Conservation (phyloP, 2,797 vertebrate species). For the Threskiornis aethiopicus region DNA sequence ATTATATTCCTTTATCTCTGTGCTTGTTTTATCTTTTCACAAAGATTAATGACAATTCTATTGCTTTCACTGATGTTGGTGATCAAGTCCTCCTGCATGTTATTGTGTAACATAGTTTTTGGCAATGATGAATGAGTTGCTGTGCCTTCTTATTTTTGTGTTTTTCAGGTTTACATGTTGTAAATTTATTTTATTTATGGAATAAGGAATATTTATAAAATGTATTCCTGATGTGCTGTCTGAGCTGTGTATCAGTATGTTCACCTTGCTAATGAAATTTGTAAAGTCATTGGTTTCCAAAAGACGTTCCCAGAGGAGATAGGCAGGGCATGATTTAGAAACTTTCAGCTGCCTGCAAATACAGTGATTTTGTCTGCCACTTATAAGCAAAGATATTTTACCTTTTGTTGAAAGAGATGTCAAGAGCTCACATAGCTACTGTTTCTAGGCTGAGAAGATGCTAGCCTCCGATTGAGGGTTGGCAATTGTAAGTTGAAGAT, state of each 20-base stretch:
- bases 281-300: background rate
- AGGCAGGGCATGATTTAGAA: background rate
- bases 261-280: background rate
- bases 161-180: background rate
- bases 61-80: slow-evolving; percentile 20
- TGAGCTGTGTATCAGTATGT: background rate
- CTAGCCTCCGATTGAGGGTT: background rate
- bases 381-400: background rate
- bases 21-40: slow-evolving; percentile 25
- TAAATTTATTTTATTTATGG: background rate
- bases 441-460: background rate
- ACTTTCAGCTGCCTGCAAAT: background rate
- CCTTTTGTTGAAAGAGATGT: background rate
- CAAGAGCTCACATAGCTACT: background rate
- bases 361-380: background rate
- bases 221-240: background rate
- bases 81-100: background rate
- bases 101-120: background rate
- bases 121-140: background rate
- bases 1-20: slow-evolving; percentile 38
- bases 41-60: slow-evolving; percentile 46
- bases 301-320: background rate
- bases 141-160: background rate
- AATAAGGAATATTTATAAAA: background rate
- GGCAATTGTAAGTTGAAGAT: background rate